Base-by-base conservation (phyloP, 2,113 vertebrate species). In the Lutjanus erythropterus region DNA sequence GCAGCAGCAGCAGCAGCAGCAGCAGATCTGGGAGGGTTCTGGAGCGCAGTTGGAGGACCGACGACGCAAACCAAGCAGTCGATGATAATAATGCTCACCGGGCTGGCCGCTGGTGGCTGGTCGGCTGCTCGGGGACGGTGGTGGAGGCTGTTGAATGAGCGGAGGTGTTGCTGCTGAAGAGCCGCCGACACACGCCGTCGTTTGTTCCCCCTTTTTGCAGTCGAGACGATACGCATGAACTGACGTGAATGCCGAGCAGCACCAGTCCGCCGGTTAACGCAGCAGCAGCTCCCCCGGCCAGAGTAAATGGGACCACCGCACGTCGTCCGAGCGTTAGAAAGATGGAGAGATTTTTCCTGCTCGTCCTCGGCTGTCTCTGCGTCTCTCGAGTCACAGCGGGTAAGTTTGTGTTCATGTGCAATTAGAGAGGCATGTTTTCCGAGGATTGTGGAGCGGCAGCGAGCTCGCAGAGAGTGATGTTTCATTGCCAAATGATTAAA, bases 271-370 rank as follows among this genome's bases (percentile, higher is more conserved):
- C 68, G 82, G 47, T 71, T 68, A 65, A 78, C 80, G 52, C 76
- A 74, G 70, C 72, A 78, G 52, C 76, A 74, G 70, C 72, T 25
- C 35, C 81, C 41, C 39, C 68, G 82, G 80, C 71, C 73, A 67
- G 87, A 92, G 86, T 93, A 84, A 86, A 94, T 91, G 92, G 91
- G 91, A 92, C 75, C 89, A 92, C 75, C 89, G 75, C 92, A 86
- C 86, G 80, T 90, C 89, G 49, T 60, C 89, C 80, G 72, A 84
- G 78, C 71, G 86, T 53, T 80, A 47, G 83, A 86, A 94, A 89
- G 53, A 96, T 96, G 95, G 92, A 94, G 90, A 90, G 84, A 73
- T 84, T 93, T 85, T 69, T 82, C 44, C 88, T 94, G 87, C 87
- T 94, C 85, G 74, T 92, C 71, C 84, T 95, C 89, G 71, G 92